These are phyloP conservation scores for Corythaixoides concolor DNA, from an alignment of 2,113 vertebrate genomes.

Conservation along the genomic window DNA sequence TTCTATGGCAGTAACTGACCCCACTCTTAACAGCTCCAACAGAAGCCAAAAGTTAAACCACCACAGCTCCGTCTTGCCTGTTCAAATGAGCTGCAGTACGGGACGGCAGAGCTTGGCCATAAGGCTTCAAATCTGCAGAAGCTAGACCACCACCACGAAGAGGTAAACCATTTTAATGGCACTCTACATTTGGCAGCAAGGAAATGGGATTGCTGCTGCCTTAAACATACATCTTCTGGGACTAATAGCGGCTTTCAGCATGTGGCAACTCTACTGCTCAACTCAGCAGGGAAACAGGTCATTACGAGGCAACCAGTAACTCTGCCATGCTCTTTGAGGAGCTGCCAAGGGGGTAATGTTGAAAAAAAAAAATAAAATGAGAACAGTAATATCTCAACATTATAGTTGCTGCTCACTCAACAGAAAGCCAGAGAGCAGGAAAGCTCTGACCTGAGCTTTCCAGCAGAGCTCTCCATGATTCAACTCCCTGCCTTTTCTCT, in stretches of 20 bases:
- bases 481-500: not conserved
- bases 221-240: not conserved
- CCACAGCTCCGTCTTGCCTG: not conserved
- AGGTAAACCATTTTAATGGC: not conserved
- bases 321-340: not conserved
- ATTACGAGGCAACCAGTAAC: not conserved
- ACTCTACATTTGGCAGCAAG: not conserved
- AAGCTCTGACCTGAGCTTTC: not conserved
- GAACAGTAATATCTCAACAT: not conserved
- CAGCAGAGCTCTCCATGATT: not conserved
- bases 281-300: not conserved
- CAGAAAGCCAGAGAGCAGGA: not conserved
- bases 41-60: not conserved
- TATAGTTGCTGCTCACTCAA: not conserved
- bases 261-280: not conserved
- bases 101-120: not conserved
- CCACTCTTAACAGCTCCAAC: not conserved
- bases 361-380: not conserved
- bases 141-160: not conserved
- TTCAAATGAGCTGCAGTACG: not conserved
- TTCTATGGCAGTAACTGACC: not conserved
- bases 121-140: not conserved
- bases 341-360: not conserved
- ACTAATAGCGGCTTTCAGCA: conserved; percentile 4
- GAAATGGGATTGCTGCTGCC: not conserved